Evolutionary conservation across 2,888 invertebrate species (phyloP).

Genomic region (Meiosimyza decipiens): DNA sequence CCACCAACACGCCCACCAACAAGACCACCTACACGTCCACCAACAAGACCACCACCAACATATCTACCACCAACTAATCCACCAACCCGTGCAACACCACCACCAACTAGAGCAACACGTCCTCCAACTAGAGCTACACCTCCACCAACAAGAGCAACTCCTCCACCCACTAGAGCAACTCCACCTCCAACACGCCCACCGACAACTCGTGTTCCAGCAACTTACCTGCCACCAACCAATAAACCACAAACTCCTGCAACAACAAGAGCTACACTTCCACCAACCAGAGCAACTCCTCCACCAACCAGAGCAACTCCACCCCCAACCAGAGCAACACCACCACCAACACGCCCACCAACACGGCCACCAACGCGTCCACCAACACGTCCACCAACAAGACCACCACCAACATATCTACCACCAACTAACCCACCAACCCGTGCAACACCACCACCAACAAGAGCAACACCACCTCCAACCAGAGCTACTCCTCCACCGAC

Average conservation of each 20-base stretch:
- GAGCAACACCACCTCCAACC: neutral
- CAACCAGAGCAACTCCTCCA: conserved; percentile 34
- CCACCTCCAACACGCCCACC: too few species aligned
- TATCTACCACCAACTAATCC: conserved; percentile 48
- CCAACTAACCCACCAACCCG: conserved; percentile 42
- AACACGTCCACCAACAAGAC: conserved; percentile 36
- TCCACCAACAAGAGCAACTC: conserved; percentile 32
- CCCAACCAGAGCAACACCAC: too few species aligned
- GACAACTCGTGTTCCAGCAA: conserved; percentile 32
- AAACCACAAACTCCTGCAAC: conserved; percentile 27
- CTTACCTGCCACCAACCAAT: conserved; percentile 39
- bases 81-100: neutral
- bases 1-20: conserved; percentile 41
- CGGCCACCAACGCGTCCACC: conserved; percentile 43
- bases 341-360: conserved; percentile 42
- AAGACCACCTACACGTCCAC: conserved; percentile 40
- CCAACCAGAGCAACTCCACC: too few species aligned
- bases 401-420: conserved; percentile 47
- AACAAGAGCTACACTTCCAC: conserved; percentile 26
- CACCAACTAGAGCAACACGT: neutral
- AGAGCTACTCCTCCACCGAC: conserved; percentile 30
- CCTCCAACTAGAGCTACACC: conserved; percentile 45
- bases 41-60: conserved; percentile 41
- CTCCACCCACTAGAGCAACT: too few species aligned
- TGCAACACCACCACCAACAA: conserved; percentile 9